Base-by-base conservation (phyloP, 2,113 vertebrate genomes). In the Perca flavescens region DNA sequence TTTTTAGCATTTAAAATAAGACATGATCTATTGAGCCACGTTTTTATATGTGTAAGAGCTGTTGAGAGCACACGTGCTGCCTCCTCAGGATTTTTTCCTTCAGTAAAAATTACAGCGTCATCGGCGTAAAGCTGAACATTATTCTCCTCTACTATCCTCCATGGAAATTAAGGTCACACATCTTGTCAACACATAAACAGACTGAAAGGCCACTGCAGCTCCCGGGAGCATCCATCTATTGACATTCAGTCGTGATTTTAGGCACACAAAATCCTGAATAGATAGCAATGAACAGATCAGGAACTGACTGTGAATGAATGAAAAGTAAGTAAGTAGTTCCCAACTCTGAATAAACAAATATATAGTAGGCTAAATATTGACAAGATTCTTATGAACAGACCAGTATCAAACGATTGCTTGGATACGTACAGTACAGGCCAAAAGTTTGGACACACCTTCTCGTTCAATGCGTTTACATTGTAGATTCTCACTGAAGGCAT, bases 81-180 rank as follows among this genome's bases (percentile, higher is more conserved):
- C n/a, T n/a, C n/a, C n/a, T n/a, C n/a, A n/a, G n/a, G n/a, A n/a
- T n/a, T n/a, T n/a, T n/a, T n/a, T n/a, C n/a, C n/a, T n/a, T n/a
- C n/a, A n/a, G n/a, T n/a, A n/a, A n/a, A n/a, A n/a, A n/a, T n/a
- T n/a, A n/a, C n/a, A n/a, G n/a, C n/a, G n/a, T n/a, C n/a, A n/a
- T n/a, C n/a, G n/a, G n/a, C n/a, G n/a, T n/a, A n/a, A n/a, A n/a
- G n/a, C n/a, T n/a, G n/a, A n/a, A n/a, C n/a, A n/a, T 17, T 73
- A n/a, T 43, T 62, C 68, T 53, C 43, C 40, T 56, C 58, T 36
- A 2, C 2, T 19, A 8, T 43, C 28, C 64, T 53, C 72, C 1
- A 16, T 68, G 77, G 54, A 74, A 80, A 31, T 49, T 72, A 76
- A 69, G 61, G 58, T 62, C 57, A 54, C 56, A 76, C 74, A 57